phyloP scores from a whole-genome alignment of 1,140 invertebrate genomes.

The Vollenhovia emeryi region DNA sequence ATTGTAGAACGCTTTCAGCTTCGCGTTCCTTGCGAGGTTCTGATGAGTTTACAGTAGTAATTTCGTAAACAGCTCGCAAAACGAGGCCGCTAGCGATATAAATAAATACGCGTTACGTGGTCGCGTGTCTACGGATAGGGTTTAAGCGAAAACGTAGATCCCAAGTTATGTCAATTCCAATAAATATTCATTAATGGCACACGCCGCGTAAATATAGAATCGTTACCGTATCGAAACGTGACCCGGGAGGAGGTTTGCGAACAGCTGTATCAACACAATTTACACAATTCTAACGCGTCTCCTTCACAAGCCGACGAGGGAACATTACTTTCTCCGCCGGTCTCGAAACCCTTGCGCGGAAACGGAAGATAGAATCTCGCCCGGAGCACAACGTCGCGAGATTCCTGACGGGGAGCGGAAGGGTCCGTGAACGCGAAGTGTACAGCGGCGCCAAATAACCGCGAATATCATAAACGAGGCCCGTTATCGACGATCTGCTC shows the following conservation, averaged over 20 bases:
- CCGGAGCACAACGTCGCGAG: background rate
- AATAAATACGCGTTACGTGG: background rate
- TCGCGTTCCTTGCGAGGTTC: background rate
- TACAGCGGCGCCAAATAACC: background rate
- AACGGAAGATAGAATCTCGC: background rate
- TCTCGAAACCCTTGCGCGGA: background rate
- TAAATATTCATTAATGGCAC: background rate
- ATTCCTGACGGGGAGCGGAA: background rate
- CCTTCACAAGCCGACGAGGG: too few species aligned
- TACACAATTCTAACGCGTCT: background rate
- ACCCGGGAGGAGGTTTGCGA: background rate
- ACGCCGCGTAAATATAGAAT: background rate
- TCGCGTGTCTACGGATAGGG: background rate
- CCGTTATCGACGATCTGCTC: constrained; percentile 11
- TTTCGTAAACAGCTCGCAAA: background rate
- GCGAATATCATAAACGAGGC: background rate
- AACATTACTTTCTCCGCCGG: background rate
- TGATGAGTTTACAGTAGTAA: background rate
- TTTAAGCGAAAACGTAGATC: background rate
- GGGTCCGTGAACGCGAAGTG: background rate
- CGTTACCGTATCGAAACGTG: background rate
- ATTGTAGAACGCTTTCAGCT: background rate
- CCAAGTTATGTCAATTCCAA: background rate
- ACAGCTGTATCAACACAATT: background rate
- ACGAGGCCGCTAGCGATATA: background rate